phyloP scores from a whole-genome alignment of 53 echinoderm and acorn worm genomes.

The Echinarachnius parma region DNA sequence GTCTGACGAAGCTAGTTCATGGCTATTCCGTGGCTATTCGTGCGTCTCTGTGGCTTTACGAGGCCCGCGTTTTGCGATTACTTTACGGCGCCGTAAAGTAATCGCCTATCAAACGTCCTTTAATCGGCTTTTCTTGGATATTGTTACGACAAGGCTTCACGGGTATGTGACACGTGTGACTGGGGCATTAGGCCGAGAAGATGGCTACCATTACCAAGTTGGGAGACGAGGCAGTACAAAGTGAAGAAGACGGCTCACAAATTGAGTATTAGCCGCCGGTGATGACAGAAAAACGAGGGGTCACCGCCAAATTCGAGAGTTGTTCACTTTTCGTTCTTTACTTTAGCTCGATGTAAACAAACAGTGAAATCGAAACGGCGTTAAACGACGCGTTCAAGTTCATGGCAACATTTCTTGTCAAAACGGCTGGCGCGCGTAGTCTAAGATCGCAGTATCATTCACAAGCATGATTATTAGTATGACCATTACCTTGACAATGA shows the following conservation, averaged over 20 bases:
- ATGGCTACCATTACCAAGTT: too few species aligned
- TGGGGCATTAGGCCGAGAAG: too few species aligned
- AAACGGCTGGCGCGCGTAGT: not conserved
- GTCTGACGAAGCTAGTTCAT: too few species aligned
- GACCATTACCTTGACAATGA: not conserved
- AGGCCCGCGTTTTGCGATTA: too few species aligned
- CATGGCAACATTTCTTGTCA: slow-evolving; percentile 28
- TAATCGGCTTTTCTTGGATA: too few species aligned
- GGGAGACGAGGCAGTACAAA: not conserved
- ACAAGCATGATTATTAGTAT: too few species aligned
- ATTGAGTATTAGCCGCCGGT: slow-evolving; percentile 27
- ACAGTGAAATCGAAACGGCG: slow-evolving; percentile 43
- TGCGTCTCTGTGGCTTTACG: too few species aligned
- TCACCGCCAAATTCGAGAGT: slow-evolving; percentile 19
- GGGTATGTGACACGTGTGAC: too few species aligned
- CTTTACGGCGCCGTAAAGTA: too few species aligned
- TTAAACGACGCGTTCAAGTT: slow-evolving; percentile 39
- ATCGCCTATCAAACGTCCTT: not conserved
- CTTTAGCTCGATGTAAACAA: slow-evolving; percentile 32
- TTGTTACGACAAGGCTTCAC: too few species aligned
- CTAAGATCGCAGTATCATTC: too few species aligned
- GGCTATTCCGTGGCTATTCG: too few species aligned
- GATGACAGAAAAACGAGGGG: slow-evolving; percentile 49
- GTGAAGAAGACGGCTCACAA: not conserved
- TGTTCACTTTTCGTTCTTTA: slow-evolving; percentile 20